phyloP scores from a whole-genome alignment of 1,140 invertebrate genomes.

The Penaeus vannamei region DNA sequence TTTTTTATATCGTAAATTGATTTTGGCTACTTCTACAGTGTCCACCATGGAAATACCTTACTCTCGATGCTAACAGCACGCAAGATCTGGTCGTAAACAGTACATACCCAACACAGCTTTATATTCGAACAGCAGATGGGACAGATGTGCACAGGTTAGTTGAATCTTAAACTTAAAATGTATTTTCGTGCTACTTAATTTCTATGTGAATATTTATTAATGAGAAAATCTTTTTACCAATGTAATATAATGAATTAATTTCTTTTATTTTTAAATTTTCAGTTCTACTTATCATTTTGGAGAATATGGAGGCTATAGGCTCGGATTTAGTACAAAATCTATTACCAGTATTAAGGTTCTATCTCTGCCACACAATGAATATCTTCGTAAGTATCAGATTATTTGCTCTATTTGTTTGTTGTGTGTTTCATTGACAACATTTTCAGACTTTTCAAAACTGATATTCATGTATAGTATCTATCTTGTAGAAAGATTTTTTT shows the following conservation, averaged over 20 bases:
- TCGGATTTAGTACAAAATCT: constrained; percentile 20
- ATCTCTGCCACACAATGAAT: background rate
- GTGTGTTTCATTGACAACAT: background rate
- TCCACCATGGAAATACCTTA: constrained; percentile 28
- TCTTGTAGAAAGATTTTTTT: too few relatives aligned
- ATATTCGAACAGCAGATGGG: background rate
- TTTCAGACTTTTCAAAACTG: too few relatives aligned
- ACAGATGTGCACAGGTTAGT: too few relatives aligned
- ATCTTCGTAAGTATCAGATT: background rate
- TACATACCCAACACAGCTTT: constrained; percentile 49
- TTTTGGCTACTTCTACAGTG: too few relatives aligned
- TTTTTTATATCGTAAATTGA: too few relatives aligned
- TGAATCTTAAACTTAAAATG: background rate
- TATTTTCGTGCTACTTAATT: too few relatives aligned
- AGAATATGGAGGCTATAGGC: constrained; percentile 25
- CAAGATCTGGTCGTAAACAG: constrained; percentile 47
- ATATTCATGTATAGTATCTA: too few relatives aligned
- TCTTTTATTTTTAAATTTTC: constrained; percentile 16
- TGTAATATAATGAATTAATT: background rate
- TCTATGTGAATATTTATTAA: background rate
- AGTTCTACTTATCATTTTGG: constrained; percentile 24
- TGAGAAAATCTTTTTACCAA: background rate
- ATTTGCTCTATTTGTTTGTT: background rate
- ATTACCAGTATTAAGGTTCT: background rate
- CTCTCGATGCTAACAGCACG: constrained; percentile 18